Conservation (phyloP, 2,113 vertebrate genomes). For the Machaerirhynchus nigripectus region DNA sequence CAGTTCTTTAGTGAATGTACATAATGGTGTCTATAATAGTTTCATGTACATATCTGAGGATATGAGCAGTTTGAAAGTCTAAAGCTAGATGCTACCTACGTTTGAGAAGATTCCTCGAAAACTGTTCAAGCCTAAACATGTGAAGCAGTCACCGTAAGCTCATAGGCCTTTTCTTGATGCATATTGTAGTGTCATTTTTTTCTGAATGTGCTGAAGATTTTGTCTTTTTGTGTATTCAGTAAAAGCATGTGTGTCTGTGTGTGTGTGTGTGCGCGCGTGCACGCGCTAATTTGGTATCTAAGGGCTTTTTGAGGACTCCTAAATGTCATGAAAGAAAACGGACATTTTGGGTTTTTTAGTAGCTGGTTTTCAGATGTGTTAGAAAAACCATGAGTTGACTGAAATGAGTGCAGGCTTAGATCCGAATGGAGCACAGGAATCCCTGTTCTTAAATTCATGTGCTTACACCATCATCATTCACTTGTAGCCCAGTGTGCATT, state of each 20-base stretch:
- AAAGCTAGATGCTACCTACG: not conserved
- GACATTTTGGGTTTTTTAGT: not conserved
- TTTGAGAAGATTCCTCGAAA: not conserved
- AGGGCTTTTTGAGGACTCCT: slow-evolving; percentile 1
- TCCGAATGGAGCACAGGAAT: slow-evolving; percentile 9
- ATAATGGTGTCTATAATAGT: slow-evolving; percentile 9
- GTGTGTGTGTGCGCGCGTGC: no score
- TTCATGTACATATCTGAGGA: not conserved
- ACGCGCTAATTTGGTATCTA: not conserved
- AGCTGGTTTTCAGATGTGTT: not conserved
- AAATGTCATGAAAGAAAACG: slow-evolving; percentile 13
- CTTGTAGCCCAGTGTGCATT: not conserved
- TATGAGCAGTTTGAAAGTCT: not conserved
- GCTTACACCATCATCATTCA: not conserved
- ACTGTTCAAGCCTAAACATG: slow-evolving; percentile 23
- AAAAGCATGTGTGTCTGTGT: not conserved
- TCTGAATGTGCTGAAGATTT: slow-evolving; percentile 2
- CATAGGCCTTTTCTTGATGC: slow-evolving; percentile 13
- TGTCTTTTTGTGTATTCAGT: slow-evolving; percentile 19
- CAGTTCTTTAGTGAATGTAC: not conserved
- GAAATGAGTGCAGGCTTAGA: not conserved
- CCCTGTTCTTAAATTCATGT: not conserved
- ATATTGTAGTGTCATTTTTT: not conserved
- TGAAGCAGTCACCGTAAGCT: slow-evolving; percentile 24
- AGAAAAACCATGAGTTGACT: not conserved